A percentile compares a stretch with the other conserved stretches of the same genome.
phyloP scores from a whole-genome alignment of 2,113 vertebrate genomes.

The Thryonomys swinderianus region DNA sequence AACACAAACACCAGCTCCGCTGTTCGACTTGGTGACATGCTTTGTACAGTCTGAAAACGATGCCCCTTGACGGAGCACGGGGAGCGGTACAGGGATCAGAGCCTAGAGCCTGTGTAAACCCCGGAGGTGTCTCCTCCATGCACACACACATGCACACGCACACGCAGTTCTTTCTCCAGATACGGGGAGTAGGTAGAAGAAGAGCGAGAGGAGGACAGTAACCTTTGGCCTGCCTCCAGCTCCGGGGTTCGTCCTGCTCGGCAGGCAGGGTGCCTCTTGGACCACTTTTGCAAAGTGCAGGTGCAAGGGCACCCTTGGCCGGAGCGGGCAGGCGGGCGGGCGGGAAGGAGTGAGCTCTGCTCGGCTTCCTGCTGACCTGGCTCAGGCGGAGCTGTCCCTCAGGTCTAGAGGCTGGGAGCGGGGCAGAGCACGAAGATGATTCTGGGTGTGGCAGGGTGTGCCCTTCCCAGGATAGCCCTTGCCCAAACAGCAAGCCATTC shows the following conservation, averaged over 20 bases:
- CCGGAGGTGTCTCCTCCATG: background rate
- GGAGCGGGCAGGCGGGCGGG: no score
- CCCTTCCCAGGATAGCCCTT: slow-evolving; percentile 48
- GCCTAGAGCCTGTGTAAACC: background rate
- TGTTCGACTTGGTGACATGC: background rate
- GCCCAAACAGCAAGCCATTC: slow-evolving; percentile 34
- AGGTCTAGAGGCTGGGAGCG: slow-evolving; percentile 41
- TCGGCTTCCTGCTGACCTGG: slow-evolving; percentile 36
- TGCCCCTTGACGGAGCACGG: background rate
- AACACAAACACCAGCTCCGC: slow-evolving; percentile 24
- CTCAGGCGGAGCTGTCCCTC: slow-evolving; percentile 21
- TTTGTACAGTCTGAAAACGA: background rate
- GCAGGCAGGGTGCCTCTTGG: background rate
- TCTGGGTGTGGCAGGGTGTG: slow-evolving; percentile 63
- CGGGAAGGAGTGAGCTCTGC: background rate
- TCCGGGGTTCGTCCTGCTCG: background rate
- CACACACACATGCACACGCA: background rate
- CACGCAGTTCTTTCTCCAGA: background rate
- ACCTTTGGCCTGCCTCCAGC: background rate
- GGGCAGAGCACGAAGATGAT: slow-evolving; percentile 47
- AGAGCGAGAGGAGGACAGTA: background rate
- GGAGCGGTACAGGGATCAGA: background rate
- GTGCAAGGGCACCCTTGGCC: background rate
- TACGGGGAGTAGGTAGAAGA: no score
- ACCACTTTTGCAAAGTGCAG: background rate